Percentiles rank a stretch among this genome's conserved stretches.
Conservation (phyloP, 1,140 invertebrate genomes). For the Heliconius himera region DNA sequence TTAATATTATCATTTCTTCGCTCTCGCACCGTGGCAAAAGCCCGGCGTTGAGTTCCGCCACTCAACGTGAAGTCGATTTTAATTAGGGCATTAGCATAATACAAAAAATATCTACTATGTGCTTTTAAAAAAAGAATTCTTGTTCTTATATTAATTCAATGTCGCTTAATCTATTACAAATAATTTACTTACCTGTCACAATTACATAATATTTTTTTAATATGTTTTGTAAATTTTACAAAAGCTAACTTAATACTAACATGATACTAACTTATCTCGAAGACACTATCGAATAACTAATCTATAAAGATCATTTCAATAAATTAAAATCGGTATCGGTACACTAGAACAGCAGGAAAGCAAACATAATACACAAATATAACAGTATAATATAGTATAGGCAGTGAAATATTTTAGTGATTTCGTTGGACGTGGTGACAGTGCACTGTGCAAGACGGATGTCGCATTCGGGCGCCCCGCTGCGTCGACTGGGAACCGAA, state of each 20-base stretch:
- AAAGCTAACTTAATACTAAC: neutral
- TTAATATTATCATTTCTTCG: too few relatives aligned
- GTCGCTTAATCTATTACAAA: too few relatives aligned
- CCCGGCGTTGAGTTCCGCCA: too few relatives aligned
- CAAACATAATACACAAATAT: slow-evolving; percentile 3
- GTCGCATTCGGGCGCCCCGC: slow-evolving; percentile 47
- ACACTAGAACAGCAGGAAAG: slow-evolving; percentile 24
- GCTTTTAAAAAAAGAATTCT: too few relatives aligned
- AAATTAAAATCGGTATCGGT: neutral
- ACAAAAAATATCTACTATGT: too few relatives aligned
- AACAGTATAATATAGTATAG: neutral
- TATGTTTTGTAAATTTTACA: too few relatives aligned
- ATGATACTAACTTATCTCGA: neutral
- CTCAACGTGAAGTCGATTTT: too few relatives aligned
- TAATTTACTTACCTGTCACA: too few relatives aligned
- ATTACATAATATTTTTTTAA: too few relatives aligned
- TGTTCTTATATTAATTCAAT: too few relatives aligned
- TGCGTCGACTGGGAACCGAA: slow-evolving; percentile 49
- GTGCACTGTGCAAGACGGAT: slow-evolving; percentile 46
- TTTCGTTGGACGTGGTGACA: slow-evolving; percentile 52
- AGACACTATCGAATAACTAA: neutral
- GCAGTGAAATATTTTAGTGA: slow-evolving; percentile 29
- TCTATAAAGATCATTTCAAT: slow-evolving; percentile 3
- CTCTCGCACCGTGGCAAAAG: too few relatives aligned
- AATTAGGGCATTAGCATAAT: too few relatives aligned